Base-by-base conservation (phyloP, 2,888 invertebrate genomes). In the Zele albiditarsus region DNA sequence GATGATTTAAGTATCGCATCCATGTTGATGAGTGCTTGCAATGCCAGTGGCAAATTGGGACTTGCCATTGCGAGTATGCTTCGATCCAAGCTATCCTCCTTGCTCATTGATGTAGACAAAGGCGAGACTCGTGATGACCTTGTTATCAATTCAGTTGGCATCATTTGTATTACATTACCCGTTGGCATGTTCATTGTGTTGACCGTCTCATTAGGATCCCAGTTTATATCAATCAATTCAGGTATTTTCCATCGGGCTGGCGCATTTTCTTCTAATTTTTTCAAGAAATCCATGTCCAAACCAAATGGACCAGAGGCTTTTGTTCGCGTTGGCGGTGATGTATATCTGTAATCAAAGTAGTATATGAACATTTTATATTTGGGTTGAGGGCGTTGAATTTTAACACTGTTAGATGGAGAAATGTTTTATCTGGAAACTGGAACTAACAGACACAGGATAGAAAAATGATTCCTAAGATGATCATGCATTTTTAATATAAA, bases 271-370 rank as follows among this genome's bases (percentile, higher is more conserved):
- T 96, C 96, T 68, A 96, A 91, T 81, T 92, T 92, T 38, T 93
- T 92, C 81, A 96, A 91, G 77, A 95, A 90, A 74, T 93, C 92
- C 23, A 93, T 92, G 88, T 97, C 96, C 66, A 97, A 90, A 0
- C 94, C 93, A 89, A 95, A 97, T 28, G 95, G 95, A 25, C 96
- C 96, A 0, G 92, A 91, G 4, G 92, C 87, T 63, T 87, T 87
- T 5, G 81, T 38, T 75, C 82, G 84, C 8, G 80, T n/a, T 2
- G 76, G 80, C 28, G 84, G 80, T n/a, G 85, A 82, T 62, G 81
- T 78, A 74, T 80, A 83, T 75, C 87, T 87, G 73, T 27, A 80
- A 75, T 33, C 5, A 63, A 20, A 38, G 8, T 71, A 31, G 28
- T 4, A 57, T 69, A 16, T 5, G 31, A 38, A 12, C 23, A 38